Base-by-base conservation (phyloP, 37 sponge, comb jelly and placozoan species). In the Beroe forskalii region DNA sequence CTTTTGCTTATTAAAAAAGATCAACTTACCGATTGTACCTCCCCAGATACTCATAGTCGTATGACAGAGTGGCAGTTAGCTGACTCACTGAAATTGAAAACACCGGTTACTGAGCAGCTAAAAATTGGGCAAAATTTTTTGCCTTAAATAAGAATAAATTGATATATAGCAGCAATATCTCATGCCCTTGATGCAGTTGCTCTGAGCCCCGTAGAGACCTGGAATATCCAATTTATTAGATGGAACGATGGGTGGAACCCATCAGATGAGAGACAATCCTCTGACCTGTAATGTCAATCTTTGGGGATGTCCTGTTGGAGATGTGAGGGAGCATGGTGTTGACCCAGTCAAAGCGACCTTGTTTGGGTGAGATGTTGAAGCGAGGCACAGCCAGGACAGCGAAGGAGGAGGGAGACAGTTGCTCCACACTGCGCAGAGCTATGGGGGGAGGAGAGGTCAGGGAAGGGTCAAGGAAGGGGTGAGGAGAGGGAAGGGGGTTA, bases 21-120 rank as follows among this genome's bases (percentile, higher is more conserved):
- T n/a, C n/a, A n/a, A n/a, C 66, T 27, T 28, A 27, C 30, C 86
- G 44, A 27, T 38, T 41, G 86, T 80, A 80, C 30, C 86, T 80
- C 8, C 86, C 86, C 17, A 80, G 86, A 30, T 80, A 80, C 55
- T 80, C 86, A 30, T 80, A 80, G 31, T 80, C 86, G 55, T 80
- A 80, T 1, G 55, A 33, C 55, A 80, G 28, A 9, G 28, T 48
- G 4, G 86, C 86, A 24, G 86, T 80, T 27, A 80, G 86, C 27
- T 80, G 86, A 17, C 55, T 41, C 25, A 80, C 86, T 44, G 76
- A 20, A 48, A 48, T n/a, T n/a, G n/a, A n/a, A n/a, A n/a, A n/a
- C n/a, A n/a, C n/a, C n/a, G n/a, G n/a, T n/a, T n/a, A n/a, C n/a
- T n/a, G n/a, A n/a, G n/a, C n/a, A n/a, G n/a, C n/a, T n/a, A n/a